These are phyloP conservation scores for Etheostoma perlongum DNA, from an alignment of 2,797 vertebrate species.

Conservation along the genomic window DNA sequence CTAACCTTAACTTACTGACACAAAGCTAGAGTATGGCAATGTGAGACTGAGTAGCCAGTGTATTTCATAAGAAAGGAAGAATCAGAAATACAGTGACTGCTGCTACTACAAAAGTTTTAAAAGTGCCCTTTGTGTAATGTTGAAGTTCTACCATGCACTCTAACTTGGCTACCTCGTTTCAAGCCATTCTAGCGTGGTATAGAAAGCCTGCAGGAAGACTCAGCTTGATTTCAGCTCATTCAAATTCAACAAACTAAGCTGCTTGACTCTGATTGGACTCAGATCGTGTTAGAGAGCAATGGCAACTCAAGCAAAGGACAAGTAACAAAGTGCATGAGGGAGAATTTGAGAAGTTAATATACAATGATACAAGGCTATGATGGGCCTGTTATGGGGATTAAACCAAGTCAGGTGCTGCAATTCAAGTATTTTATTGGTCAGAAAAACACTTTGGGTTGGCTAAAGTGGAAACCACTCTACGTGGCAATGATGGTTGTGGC, in stretches of 20 bases:
- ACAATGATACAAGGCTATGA: neutral
- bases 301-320: neutral
- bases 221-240: too few species aligned
- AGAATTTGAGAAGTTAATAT: neutral
- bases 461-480: neutral
- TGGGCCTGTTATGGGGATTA: neutral
- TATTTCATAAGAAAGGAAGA: neutral
- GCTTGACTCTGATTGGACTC: too few species aligned
- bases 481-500: neutral
- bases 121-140: too few species aligned
- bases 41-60: too few species aligned
- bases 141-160: too few species aligned
- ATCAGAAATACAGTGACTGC: neutral
- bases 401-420: neutral
- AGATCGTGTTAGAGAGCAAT: too few species aligned
- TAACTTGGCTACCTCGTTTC: too few species aligned
- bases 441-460: neutral
- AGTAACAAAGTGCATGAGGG: neutral
- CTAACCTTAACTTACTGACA: too few species aligned
- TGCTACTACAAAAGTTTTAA: neutral
- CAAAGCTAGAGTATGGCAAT: too few species aligned
- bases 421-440: conserved; percentile 3
- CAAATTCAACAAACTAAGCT: too few species aligned
- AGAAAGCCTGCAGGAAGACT: too few species aligned
- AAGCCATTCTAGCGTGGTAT: too few species aligned